Percentiles rank a stretch among this genome's conserved stretches.
These are phyloP conservation scores for Lerista edwardsae DNA, from an alignment of 2,797 vertebrate genomes.

Conservation along the genomic window DNA sequence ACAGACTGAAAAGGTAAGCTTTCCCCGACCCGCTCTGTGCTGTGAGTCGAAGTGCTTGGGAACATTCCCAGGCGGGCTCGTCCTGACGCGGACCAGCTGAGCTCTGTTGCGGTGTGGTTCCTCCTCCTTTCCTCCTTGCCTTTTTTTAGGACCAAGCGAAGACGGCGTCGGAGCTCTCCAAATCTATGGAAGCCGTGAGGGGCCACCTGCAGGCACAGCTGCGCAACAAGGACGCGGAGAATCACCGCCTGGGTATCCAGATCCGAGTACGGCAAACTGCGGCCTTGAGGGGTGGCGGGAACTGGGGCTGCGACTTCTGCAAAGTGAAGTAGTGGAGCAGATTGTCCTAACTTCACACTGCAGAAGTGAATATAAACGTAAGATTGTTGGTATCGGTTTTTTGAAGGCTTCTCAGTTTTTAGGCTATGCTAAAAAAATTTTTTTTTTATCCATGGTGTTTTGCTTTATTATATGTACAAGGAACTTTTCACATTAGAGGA, in stretches of 20 bases:
- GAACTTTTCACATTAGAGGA: not conserved
- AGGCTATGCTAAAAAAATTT: not conserved
- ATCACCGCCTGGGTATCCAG: conserved; percentile 84
- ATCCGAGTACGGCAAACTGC: conserved; percentile 81
- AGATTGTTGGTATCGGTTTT: not conserved
- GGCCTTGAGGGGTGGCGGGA: not conserved
- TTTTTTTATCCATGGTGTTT: not conserved
- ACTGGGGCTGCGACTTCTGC: fast-evolving
- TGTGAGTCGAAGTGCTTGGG: not conserved
- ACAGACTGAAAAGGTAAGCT: conserved; percentile 87
- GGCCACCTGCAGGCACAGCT: conserved; percentile 88
- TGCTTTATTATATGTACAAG: not conserved
- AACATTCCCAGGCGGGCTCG: no score
- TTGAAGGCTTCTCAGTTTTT: not conserved
- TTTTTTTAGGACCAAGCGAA: conserved; percentile 82
- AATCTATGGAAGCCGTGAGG: conserved; percentile 84
- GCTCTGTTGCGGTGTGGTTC: not conserved
- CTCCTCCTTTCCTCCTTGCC: not conserved
- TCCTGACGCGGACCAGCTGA: not conserved
- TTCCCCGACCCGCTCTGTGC: not conserved
- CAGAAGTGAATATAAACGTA: no score
- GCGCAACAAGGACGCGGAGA: conserved; percentile 88
- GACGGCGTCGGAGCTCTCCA: conserved; percentile 82
- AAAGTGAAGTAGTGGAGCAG: no score
- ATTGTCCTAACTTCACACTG: not conserved